Conservation (phyloP, 2,113 vertebrate species). For the Odobenus rosmarus region DNA sequence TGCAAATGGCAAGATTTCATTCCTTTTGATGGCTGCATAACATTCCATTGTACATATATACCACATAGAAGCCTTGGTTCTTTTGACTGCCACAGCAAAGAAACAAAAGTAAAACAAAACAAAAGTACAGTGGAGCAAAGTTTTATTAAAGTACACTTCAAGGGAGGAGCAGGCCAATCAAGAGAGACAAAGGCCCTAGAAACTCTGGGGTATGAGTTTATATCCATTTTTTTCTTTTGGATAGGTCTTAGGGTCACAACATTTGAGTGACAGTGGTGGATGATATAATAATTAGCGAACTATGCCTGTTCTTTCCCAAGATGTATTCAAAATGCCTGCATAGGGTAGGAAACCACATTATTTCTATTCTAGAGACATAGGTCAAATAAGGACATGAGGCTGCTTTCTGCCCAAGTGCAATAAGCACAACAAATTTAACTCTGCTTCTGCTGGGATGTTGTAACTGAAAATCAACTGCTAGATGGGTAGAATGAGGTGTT, state of each 20-base stretch:
- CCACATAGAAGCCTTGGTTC: neutral
- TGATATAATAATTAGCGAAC: neutral
- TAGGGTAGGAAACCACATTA: neutral
- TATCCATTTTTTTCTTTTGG: neutral
- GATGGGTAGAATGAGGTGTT: neutral
- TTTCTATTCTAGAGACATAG: neutral
- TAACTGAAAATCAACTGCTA: neutral
- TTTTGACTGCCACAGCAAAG: neutral
- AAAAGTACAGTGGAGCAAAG: neutral
- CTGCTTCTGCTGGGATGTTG: neutral
- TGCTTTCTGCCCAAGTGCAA: neutral
- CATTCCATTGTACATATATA: too few species aligned
- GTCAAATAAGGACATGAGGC: neutral
- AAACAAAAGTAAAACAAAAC: neutral
- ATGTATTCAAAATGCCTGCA: neutral
- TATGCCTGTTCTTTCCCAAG: neutral
- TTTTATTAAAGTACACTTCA: neutral
- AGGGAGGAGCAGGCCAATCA: neutral
- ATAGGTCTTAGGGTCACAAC: neutral
- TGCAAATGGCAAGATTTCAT: too few species aligned
- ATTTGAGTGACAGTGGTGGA: neutral
- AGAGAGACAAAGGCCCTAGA: neutral
- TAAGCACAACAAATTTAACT: neutral
- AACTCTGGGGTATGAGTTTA: neutral
- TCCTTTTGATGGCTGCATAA: too few species aligned